Evolutionary conservation across 2,797 vertebrate species (phyloP), one percentile per base, ranked within the genome.

Genomic region (Eospalax fontanierii): DNA sequence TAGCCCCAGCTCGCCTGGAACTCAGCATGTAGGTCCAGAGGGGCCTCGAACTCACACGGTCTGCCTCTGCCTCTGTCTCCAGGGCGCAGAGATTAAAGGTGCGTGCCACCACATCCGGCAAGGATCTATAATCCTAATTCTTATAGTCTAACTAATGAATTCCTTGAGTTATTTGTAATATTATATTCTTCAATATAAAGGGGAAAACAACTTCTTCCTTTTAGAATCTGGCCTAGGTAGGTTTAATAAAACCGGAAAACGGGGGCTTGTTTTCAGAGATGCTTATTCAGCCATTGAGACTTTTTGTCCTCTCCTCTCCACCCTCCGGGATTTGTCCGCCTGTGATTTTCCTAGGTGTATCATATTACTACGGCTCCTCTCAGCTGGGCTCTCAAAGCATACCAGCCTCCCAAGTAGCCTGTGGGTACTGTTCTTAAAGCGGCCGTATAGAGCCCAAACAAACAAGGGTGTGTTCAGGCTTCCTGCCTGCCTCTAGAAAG

Each of bases 91-190:
- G 46, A 46, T 46, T 46, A 46, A 46, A 46, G 46, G 46, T 46
- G 11, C 11, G 46, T 46, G 46, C 46, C 46, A 46, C 46, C 46
- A 46, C 11, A 11, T 11, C 46, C 46, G 11, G 46, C 18, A 93
- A 22, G 40, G 91, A 71, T 93, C 43, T 80, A 65, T 24, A 66
- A 6, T 92, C 2, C 50, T 66, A 24, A 61, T 74, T 35, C 46
- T 57, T 85, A 78, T 16, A 75, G 28, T 54, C 43, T 92, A 35
- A 71, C 10, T 93, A 84, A 15, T 81, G 70, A 66, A 50, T 59
- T 93, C 30, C 11, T 10, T 21, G 40, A 85, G 38, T 86, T 38
- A 78, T 71, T 86, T 90, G 18, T 88, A 57, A 93, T 59, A 79
- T 22, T 86, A 7, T 70, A 71, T 28, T 94, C 83, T 90, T 81